A percentile compares a stretch with the other conserved stretches of the same genome.
These are phyloP conservation scores for Drosophila imparisetae DNA, from an alignment of 2,888 invertebrate genomes.

Conservation along the genomic window DNA sequence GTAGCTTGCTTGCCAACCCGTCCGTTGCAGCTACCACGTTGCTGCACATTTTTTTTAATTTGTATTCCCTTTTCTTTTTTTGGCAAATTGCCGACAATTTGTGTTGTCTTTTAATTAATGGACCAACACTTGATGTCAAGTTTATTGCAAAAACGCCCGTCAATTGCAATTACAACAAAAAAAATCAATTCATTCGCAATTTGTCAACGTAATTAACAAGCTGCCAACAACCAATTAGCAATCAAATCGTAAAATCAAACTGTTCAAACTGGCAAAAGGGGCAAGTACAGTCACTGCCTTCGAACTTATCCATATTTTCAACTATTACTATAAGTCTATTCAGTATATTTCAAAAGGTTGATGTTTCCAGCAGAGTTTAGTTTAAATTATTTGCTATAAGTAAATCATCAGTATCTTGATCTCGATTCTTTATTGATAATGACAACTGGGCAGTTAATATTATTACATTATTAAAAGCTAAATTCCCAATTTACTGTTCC, in stretches of 20 bases:
- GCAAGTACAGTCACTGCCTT: neutral
- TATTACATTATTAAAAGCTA: neutral
- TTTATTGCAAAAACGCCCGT: constrained; percentile 44
- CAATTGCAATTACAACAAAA: constrained; percentile 14
- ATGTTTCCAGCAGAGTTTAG: neutral
- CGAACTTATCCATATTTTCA: neutral
- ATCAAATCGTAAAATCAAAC: constrained; percentile 23
- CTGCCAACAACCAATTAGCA: constrained; percentile 53
- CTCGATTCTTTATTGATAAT: neutral
- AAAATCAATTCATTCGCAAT: constrained; percentile 18
- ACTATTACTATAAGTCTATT: neutral
- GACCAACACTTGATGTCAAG: constrained; percentile 55
- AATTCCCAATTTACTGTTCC: neutral
- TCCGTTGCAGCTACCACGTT: constrained; percentile 11
- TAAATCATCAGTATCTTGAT: neutral
- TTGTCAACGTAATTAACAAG: constrained; percentile 16
- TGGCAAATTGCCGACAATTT: constrained; percentile 46
- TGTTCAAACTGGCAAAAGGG: neutral
- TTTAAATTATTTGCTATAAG: too few relatives aligned
- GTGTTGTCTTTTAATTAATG: constrained; percentile 56
- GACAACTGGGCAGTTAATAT: neutral
- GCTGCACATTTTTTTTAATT: neutral
- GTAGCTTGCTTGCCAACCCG: neutral
- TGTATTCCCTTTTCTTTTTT: constrained; percentile 6
- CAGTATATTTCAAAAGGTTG: neutral